phyloP scores from a whole-genome alignment of 1,140 invertebrate genomes.

The Nasonia longicornis region DNA sequence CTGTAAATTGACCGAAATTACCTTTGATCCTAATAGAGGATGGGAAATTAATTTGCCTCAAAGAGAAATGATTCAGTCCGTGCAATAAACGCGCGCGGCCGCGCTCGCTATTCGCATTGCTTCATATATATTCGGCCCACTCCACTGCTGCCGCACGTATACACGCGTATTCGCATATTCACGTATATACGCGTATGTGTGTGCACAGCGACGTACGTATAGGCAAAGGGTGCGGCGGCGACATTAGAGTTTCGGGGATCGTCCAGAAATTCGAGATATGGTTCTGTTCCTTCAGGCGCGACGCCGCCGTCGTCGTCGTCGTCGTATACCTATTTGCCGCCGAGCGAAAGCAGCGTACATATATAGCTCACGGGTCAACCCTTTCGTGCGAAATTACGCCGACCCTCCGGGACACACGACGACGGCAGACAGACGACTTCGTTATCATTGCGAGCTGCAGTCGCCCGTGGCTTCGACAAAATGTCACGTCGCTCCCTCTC shows the following conservation, averaged over 20 bases:
- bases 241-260: slow-evolving; percentile 37
- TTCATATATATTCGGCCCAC: neutral
- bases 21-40: slow-evolving; percentile 28
- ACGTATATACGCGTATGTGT: neutral
- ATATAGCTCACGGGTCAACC: slow-evolving; percentile 31
- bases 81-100: slow-evolving; percentile 18
- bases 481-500: slow-evolving; percentile 21
- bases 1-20: neutral
- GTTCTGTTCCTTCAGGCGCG: slow-evolving; percentile 44
- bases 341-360: neutral
- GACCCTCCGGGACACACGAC: slow-evolving; percentile 41
- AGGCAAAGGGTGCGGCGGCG: neutral
- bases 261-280: slow-evolving; percentile 49
- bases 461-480: slow-evolving; percentile 40
- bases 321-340: neutral
- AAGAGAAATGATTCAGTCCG: slow-evolving; percentile 30
- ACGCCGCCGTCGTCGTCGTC: neutral
- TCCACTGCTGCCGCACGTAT: neutral
- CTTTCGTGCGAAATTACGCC: slow-evolving; percentile 45
- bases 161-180: neutral
- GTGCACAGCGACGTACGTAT: neutral
- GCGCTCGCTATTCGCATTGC: neutral
- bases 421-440: slow-evolving; percentile 40
- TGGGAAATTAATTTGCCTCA: slow-evolving; percentile 18
- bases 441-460: slow-evolving; percentile 46